Percentiles rank a stretch among this genome's conserved stretches.
Evolutionary conservation across 1,140 invertebrate species (phyloP).

Genomic region (Tetramorium parvispinum): DNA sequence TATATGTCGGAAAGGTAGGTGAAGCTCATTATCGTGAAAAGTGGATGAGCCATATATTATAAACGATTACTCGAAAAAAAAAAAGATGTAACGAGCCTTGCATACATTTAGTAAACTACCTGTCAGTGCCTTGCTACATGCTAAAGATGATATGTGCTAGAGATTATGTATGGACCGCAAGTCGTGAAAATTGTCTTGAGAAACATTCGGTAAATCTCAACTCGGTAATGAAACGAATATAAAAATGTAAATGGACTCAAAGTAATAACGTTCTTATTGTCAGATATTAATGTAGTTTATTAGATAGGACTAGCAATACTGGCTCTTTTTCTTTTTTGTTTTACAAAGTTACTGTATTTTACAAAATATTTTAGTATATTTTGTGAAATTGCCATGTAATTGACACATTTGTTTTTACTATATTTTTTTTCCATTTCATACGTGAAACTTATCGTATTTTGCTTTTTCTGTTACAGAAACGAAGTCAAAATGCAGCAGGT

Average conservation of each 20-base stretch:
- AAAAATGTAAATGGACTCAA: neutral
- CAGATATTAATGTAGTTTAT: neutral
- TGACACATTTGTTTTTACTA: neutral
- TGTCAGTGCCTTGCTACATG: neutral
- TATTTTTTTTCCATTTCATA: slow-evolving; percentile 2
- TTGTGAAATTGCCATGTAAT: slow-evolving; percentile 1
- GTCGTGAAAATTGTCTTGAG: neutral
- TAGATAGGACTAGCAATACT: neutral
- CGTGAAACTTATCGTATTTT: slow-evolving; percentile 18
- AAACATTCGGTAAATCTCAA: slow-evolving; percentile 7
- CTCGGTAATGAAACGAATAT: neutral
- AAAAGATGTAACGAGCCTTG: neutral
- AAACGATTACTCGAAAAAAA: slow-evolving; percentile 24
- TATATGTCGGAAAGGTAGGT: slow-evolving; percentile 85
- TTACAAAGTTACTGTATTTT: neutral
- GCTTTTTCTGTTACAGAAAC: slow-evolving; percentile 82
- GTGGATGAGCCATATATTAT: slow-evolving; percentile 70
- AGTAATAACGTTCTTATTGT: neutral
- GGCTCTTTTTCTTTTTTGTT: neutral
- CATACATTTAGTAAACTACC: neutral
- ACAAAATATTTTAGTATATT: slow-evolving; percentile 6
- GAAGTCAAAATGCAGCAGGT: slow-evolving; percentile 88
- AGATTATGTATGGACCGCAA: neutral
- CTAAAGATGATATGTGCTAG: neutral
- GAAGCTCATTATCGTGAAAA: slow-evolving; percentile 71